phyloP scores from a whole-genome alignment of 2,797 vertebrate species.

The Rhynchotus rufescens region DNA sequence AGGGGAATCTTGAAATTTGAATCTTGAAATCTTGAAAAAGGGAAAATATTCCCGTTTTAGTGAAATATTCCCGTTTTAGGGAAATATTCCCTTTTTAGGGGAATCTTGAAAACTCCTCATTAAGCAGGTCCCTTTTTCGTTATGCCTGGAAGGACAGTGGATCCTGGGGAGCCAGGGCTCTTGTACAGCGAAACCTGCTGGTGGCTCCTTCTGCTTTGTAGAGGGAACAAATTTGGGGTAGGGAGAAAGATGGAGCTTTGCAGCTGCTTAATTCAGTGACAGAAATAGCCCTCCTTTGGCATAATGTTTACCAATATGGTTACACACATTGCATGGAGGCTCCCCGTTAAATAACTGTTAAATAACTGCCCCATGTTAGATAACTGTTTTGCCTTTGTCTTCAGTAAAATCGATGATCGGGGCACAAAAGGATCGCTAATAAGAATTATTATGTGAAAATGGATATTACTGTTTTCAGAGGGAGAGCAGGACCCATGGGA shows the following conservation, averaged over 20 bases:
- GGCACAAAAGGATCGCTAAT: background rate
- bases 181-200: background rate
- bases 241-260: background rate
- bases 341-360: background rate
- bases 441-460: background rate
- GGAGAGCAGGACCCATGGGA: background rate
- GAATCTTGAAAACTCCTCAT: background rate
- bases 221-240: background rate
- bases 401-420: background rate
- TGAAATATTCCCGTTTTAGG: no score
- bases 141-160: background rate
- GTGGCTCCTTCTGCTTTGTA: background rate
- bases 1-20: no score
- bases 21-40: no score
- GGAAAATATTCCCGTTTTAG: no score
- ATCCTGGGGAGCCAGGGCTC: background rate
- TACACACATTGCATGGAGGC: background rate
- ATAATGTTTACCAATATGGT: background rate
- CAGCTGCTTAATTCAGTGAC: background rate
- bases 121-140: conserved; percentile 12
- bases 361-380: background rate
- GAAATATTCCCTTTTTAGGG: no score
- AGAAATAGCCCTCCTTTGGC: background rate
- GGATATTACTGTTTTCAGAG: background rate
- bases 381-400: background rate